A percentile compares a stretch with the other conserved stretches of the same genome.
Evolutionary conservation across 1,140 invertebrate species (phyloP).

Genomic region (Neodiprion virginianus): DNA sequence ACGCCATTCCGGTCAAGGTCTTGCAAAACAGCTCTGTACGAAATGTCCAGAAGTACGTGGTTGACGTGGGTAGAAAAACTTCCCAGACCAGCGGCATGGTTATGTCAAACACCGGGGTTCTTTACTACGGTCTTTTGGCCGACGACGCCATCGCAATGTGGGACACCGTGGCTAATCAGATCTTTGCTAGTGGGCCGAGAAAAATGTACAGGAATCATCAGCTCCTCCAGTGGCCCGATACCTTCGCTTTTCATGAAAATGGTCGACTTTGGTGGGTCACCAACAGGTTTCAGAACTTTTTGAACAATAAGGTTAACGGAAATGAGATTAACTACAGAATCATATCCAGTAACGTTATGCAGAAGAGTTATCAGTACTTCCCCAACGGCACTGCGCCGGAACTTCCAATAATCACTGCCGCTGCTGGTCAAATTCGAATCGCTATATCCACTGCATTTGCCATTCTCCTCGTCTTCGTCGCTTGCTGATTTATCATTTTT

Average conservation of each 20-base stretch:
- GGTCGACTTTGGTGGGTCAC: conserved; percentile 71
- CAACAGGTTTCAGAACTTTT: conserved; percentile 70
- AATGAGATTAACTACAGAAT: conserved; percentile 68
- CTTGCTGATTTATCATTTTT: background rate
- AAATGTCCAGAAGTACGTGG: conserved; percentile 55
- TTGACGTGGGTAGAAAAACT: conserved; percentile 66
- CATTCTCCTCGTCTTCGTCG: background rate
- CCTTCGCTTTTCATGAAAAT: conserved; percentile 72
- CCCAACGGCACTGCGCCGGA: conserved; percentile 49
- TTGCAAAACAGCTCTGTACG: conserved; percentile 53
- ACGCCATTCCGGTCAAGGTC: conserved; percentile 65
- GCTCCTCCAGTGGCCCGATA: conserved; percentile 74
- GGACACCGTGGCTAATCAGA: conserved; percentile 61
- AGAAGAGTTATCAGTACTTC: conserved; percentile 70
- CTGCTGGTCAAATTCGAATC: conserved; percentile 29
- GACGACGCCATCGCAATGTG: conserved; percentile 72
- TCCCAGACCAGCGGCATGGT: conserved; percentile 75
- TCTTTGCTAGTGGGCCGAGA: conserved; percentile 59
- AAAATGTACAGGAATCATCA: conserved; percentile 69
- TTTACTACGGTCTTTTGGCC: conserved; percentile 72
- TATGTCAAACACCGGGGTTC: conserved; percentile 69
- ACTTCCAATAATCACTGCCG: conserved; percentile 46
- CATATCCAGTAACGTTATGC: conserved; percentile 53
- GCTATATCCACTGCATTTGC: too few relatives aligned
- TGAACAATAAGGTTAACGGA: conserved; percentile 62